Conservation (phyloP, 2,797 vertebrate species). For the Ataeniobius toweri region DNA sequence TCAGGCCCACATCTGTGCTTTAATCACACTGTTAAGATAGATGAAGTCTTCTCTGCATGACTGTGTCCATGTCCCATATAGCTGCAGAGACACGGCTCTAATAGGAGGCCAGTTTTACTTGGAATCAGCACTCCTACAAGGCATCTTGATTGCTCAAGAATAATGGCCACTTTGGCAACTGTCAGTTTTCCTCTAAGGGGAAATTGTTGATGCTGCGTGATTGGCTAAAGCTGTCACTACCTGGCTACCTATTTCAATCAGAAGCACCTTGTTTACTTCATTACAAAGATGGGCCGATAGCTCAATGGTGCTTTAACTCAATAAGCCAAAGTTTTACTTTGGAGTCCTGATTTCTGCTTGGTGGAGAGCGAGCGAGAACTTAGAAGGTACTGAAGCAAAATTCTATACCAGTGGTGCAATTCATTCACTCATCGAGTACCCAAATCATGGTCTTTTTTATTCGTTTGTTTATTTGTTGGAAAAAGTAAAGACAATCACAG, state of each 20-base stretch:
- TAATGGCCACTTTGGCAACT: conserved; percentile 71
- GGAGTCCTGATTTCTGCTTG: conserved; percentile 46
- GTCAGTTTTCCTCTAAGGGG: conserved; percentile 64
- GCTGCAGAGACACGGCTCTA: conserved; percentile 17
- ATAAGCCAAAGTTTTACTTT: conserved; percentile 41
- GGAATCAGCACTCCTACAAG: conserved; percentile 62
- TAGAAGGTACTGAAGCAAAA: conserved; percentile 31
- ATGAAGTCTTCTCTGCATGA: conserved; percentile 31
- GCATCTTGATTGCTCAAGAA: conserved; percentile 58
- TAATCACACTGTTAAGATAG: conserved; percentile 36
- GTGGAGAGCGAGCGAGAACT: conserved; percentile 31
- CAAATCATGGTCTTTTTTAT: background rate
- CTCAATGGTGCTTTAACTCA: conserved; percentile 42
- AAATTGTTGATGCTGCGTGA: conserved; percentile 55
- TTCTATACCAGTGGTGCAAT: conserved; percentile 27
- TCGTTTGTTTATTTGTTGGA: background rate
- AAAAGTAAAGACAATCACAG: background rate
- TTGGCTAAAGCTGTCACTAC: conserved; percentile 62
- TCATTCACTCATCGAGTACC: background rate
- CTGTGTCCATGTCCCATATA: conserved; percentile 14
- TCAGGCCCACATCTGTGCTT: conserved; percentile 46
- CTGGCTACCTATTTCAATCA: conserved; percentile 68
- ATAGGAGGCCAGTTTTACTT: conserved; percentile 42
- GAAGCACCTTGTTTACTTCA: conserved; percentile 65
- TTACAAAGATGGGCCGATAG: conserved; percentile 59